Percentiles rank a stretch among this genome's conserved stretches.
These are phyloP conservation scores for Dilophus febrilis DNA, from an alignment of 2,888 invertebrate genomes.

Conservation along the genomic window DNA sequence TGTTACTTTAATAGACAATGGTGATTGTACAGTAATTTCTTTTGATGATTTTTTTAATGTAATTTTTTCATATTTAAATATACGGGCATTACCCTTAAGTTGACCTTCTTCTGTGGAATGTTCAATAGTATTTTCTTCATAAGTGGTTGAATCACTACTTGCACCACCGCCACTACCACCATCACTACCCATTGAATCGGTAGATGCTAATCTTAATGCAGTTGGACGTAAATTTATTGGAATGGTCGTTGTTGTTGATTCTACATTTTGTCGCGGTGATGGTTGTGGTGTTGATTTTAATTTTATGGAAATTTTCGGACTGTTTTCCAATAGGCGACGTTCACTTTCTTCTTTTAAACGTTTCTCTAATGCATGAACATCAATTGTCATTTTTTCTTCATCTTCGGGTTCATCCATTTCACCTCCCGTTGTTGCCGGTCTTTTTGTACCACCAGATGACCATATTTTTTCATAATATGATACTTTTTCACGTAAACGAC, in stretches of 20 bases:
- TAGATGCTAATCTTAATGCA: constrained; percentile 3
- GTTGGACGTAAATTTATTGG: constrained; percentile 1
- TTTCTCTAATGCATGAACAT: constrained; percentile 42
- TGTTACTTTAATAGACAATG: constrained; percentile 22
- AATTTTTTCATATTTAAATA: constrained; percentile 56
- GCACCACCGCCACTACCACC: too few relatives aligned
- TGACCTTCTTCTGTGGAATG: constrained; percentile 46
- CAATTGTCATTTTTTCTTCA: constrained; percentile 30
- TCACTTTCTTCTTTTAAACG: constrained; percentile 37
- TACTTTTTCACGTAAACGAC: constrained; percentile 52
- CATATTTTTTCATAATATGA: constrained; percentile 67
- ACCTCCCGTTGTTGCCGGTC: constrained; percentile 18
- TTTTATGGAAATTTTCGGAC: constrained; percentile 42
- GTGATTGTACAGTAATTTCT: constrained; percentile 31
- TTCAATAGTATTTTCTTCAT: constrained; percentile 35
- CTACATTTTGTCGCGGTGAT: constrained; percentile 31
- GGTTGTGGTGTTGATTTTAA: constrained; percentile 39
- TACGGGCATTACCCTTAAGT: constrained; percentile 40
- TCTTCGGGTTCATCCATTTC: constrained; percentile 26
- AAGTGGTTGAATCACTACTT: too few relatives aligned
- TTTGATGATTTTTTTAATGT: constrained; percentile 45
- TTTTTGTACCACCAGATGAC: constrained; percentile 33
- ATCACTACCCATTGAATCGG: constrained; percentile 9
- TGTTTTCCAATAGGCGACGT: constrained; percentile 31
- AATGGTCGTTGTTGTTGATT: constrained; percentile 5